Evolutionary conservation across 2,797 vertebrate genomes (phyloP).

Genomic region (Danio tinwini): DNA sequence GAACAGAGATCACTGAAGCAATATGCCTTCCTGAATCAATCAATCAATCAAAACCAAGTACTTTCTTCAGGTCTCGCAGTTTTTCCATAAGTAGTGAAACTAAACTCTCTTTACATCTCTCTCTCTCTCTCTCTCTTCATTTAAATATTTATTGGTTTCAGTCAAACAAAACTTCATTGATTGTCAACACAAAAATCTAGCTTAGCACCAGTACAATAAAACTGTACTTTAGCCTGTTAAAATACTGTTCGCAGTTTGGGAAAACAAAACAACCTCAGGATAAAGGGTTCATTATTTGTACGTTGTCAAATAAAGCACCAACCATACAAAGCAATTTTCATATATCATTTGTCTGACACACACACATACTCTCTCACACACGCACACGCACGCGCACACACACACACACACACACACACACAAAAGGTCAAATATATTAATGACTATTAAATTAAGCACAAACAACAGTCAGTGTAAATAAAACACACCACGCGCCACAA

Average conservation of each 20-base stretch:
- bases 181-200: conserved; percentile 89
- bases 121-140: conserved; percentile 73
- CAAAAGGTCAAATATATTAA: conserved; percentile 86
- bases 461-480: conserved; percentile 78
- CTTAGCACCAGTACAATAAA: conserved; percentile 99
- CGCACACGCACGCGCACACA: too few relatives aligned
- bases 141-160: conserved; percentile 87
- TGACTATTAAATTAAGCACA: conserved; percentile 84
- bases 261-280: conserved; percentile 72
- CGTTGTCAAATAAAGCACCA: conserved; percentile 83
- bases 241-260: conserved; percentile 81
- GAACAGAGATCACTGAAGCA: conserved; percentile 65
- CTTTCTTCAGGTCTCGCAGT: conserved; percentile 61
- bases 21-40: conserved; percentile 53
- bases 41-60: conserved; percentile 50
- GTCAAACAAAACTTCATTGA: conserved; percentile 85
- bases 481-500: conserved; percentile 78
- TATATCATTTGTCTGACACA: conserved; percentile 78
- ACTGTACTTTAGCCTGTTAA: conserved; percentile 90
- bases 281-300: conserved; percentile 81
- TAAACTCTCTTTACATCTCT: conserved; percentile 78
- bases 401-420: conserved; percentile 56
- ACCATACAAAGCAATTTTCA: conserved; percentile 80
- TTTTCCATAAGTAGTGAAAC: conserved; percentile 72
- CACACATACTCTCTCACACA: conserved; percentile 65